phyloP scores from a whole-genome alignment of 2,888 invertebrate species.

The Lasiommata megera region DNA sequence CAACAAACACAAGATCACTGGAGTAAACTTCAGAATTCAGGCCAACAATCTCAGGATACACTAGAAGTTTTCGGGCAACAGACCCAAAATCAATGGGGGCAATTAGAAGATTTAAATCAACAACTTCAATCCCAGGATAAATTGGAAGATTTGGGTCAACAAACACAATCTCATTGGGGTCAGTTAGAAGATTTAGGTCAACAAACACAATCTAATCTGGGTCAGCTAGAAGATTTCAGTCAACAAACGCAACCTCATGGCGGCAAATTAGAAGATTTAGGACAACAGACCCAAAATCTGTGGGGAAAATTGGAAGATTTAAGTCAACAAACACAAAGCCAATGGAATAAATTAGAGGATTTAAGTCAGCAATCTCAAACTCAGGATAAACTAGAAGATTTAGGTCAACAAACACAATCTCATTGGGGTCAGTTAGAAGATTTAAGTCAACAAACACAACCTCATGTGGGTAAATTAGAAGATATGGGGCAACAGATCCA shows the following conservation, averaged over 20 bases:
- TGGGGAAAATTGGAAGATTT: conserved; percentile 30
- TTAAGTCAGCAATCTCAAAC: conserved; percentile 40
- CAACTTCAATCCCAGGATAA: conserved; percentile 40
- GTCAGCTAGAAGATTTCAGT: conserved; percentile 29
- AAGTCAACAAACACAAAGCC: conserved; percentile 39
- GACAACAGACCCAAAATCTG: conserved; percentile 38
- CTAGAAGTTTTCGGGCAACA: conserved; percentile 35
- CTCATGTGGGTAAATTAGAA: conserved; percentile 10
- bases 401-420: conserved; percentile 39
- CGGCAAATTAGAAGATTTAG: conserved; percentile 28
- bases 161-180: conserved; percentile 34
- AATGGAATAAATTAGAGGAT: conserved; percentile 13
- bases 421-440: conserved; percentile 23
- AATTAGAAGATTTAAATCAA: conserved; percentile 35
- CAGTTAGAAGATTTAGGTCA: conserved; percentile 36
- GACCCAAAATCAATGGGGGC: conserved; percentile 31
- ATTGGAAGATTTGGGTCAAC: conserved; percentile 39
- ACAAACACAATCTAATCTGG: conserved; percentile 34
- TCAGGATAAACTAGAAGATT: conserved; percentile 21
- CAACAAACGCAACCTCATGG: conserved; percentile 39
- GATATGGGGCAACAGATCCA: conserved; percentile 37
- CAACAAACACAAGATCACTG: conserved; percentile 35
- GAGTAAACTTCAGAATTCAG: conserved; percentile 6
- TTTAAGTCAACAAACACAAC: conserved; percentile 37
- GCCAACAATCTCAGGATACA: conserved; percentile 39